Percentiles rank a stretch among this genome's conserved stretches.
Evolutionary conservation across 2,888 invertebrate genomes (phyloP).

Genomic region (Himalopsyche japonica): DNA sequence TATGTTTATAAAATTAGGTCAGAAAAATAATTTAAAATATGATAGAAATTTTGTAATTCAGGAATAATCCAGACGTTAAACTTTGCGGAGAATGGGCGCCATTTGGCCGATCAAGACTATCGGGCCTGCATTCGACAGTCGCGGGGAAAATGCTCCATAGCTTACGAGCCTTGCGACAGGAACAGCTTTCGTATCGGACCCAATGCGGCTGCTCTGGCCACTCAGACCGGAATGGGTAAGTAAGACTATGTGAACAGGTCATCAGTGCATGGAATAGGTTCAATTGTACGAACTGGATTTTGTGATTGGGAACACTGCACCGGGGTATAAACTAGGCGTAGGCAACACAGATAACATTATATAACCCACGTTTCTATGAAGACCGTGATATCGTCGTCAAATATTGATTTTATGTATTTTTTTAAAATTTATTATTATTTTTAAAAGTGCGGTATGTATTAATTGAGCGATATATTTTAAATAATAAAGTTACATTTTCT

Average conservation of each 20-base stretch:
- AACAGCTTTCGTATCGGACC: slow-evolving; percentile 77
- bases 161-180: slow-evolving; percentile 75
- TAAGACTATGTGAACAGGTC: background rate
- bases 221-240: slow-evolving; percentile 16
- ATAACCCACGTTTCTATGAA: no score
- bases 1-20: no score
- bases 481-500: no score
- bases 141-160: slow-evolving; percentile 71
- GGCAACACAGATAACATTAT: background rate
- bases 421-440: no score
- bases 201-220: slow-evolving; percentile 40
- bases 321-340: slow-evolving; percentile 1
- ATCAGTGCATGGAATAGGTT: background rate
- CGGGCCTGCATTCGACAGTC: slow-evolving; percentile 74
- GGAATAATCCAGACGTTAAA: slow-evolving; percentile 76
- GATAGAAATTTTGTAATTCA: slow-evolving; percentile 38
- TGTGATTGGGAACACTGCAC: background rate
- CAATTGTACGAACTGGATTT: background rate
- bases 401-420: no score
- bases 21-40: no score
- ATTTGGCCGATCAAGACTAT: slow-evolving; percentile 78
- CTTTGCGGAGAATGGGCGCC: slow-evolving; percentile 80
- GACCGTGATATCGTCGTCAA: no score
- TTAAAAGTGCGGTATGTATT: no score
- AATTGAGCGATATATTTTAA: no score